Conservation (phyloP, 2,113 vertebrate species). For the Odocoileus hemionus region DNA sequence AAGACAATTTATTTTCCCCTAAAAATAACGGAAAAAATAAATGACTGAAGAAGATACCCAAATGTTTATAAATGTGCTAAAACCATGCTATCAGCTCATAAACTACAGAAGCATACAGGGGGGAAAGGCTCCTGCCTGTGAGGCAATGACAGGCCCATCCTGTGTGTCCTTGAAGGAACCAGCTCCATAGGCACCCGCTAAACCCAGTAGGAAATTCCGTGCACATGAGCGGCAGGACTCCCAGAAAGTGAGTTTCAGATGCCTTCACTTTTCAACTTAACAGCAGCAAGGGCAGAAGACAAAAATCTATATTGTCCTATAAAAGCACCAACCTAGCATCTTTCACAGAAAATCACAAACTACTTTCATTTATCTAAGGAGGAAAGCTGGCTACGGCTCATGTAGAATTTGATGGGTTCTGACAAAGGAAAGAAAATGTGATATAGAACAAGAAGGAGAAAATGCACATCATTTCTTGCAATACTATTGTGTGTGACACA, state of each 20-base stretch:
- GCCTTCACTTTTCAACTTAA: neutral
- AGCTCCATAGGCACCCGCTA: accelerated
- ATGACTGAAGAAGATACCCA: neutral
- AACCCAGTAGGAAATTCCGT: neutral
- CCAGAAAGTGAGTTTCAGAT: neutral
- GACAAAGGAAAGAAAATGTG: neutral
- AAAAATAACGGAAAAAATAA: constrained; percentile 53
- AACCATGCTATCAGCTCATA: neutral
- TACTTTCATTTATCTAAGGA: neutral
- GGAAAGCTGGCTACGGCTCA: neutral
- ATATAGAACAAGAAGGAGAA: neutral
- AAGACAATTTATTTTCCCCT: constrained; percentile 31
- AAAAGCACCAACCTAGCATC: neutral
- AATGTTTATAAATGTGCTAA: constrained; percentile 27
- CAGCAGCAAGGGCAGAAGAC: neutral
- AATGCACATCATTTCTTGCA: neutral
- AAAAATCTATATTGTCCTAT: neutral
- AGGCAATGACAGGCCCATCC: accelerated
- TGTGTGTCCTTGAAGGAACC: accelerated
- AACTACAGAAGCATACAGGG: neutral
- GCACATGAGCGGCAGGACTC: accelerated
- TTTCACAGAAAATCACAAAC: neutral
- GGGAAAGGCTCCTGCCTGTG: neutral
- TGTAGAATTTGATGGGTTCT: neutral
- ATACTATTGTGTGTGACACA: neutral